Evolutionary conservation across 1,140 invertebrate genomes (phyloP), one percentile per base, ranked within the genome.

Genomic region (Subanguina moxae): DNA sequence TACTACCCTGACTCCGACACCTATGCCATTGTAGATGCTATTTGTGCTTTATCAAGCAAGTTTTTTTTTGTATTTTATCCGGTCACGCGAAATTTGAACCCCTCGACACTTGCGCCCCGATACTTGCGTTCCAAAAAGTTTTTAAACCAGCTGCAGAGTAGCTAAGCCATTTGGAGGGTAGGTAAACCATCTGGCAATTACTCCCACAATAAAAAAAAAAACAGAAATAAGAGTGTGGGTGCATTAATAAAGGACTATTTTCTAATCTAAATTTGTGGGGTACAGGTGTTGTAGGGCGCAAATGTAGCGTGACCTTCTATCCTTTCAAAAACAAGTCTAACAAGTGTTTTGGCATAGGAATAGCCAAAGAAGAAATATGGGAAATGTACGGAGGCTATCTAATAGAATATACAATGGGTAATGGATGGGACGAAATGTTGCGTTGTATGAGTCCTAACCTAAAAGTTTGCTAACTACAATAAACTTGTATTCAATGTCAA

Each of bases 391-490:
- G 77, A 52, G 71, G 38, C 23, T 78, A 76, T 64, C 59, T 80
- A 19, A 73, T 78, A 25, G 65, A 78, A 58, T 78, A 78, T 42
- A 72, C 76, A 38, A 80, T 78, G 72, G 74, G 80, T 57, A 76
- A 45, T 38, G 77, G 77, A 42, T 80, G 79, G 79, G 78, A 80
- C 62, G 76, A 80, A 61, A 56, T 80, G 61, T 52, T 80, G 11
- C 52, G 77, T 8, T 63, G 67, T 25, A 78, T 80, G 74, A 78
- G 77, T 62, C 80, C 80, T 8, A 70, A 82, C 48, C 61, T 80
- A 0, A 80, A 82, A 38, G 66, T 73, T 30, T 27, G 1, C 25
- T 71, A 32, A 28, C 21, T 3, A 57, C 15, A 1, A n/a, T n/a
- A 64, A n/a, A 71, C n/a, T 7, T 13, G 15, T 19, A 23, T 15